Evolutionary conservation across 2,888 invertebrate species (phyloP).

Genomic region (Ophion ventricosus): DNA sequence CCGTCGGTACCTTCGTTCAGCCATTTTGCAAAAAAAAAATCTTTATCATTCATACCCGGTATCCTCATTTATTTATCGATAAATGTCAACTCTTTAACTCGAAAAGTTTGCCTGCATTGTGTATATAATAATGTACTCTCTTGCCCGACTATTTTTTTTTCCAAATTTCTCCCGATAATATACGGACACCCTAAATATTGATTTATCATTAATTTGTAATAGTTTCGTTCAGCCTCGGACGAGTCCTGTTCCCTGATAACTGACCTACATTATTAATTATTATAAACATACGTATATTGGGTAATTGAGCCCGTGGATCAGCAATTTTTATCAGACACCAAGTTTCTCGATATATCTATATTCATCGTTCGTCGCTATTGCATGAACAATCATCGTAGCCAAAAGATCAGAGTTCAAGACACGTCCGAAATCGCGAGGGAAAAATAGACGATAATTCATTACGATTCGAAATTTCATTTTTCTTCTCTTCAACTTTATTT

Average conservation of each 20-base stretch:
- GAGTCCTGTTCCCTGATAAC: slow-evolving; percentile 48
- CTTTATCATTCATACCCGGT: slow-evolving; percentile 49
- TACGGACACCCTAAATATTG: slow-evolving; percentile 65
- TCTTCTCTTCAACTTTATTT: slow-evolving; percentile 58
- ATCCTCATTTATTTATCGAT: slow-evolving; percentile 59
- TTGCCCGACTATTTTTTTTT: slow-evolving; percentile 38
- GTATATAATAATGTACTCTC: slow-evolving; percentile 63
- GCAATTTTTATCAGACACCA: slow-evolving; percentile 18
- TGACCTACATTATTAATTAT: slow-evolving; percentile 14
- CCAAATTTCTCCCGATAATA: slow-evolving; percentile 55
- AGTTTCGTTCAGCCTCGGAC: slow-evolving; percentile 58
- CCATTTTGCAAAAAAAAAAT: slow-evolving; percentile 42
- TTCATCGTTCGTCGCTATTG: background rate
- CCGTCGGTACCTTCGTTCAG: slow-evolving; percentile 52
- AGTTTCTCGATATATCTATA: slow-evolving; percentile 20
- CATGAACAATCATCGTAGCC: background rate
- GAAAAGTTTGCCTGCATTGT: slow-evolving; percentile 56
- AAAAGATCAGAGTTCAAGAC: slow-evolving; percentile 36
- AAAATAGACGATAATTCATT: slow-evolving; percentile 70
- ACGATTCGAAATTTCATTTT: slow-evolving; percentile 59
- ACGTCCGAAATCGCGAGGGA: slow-evolving; percentile 60
- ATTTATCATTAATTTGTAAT: slow-evolving; percentile 66
- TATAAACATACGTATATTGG: slow-evolving; percentile 11
- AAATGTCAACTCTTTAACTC: slow-evolving; percentile 34
- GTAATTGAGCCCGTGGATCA: slow-evolving; percentile 22